A percentile compares a stretch with the other conserved stretches of the same genome.
phyloP scores from a whole-genome alignment of 1,140 invertebrate species.

The Colletes latitarsis region DNA sequence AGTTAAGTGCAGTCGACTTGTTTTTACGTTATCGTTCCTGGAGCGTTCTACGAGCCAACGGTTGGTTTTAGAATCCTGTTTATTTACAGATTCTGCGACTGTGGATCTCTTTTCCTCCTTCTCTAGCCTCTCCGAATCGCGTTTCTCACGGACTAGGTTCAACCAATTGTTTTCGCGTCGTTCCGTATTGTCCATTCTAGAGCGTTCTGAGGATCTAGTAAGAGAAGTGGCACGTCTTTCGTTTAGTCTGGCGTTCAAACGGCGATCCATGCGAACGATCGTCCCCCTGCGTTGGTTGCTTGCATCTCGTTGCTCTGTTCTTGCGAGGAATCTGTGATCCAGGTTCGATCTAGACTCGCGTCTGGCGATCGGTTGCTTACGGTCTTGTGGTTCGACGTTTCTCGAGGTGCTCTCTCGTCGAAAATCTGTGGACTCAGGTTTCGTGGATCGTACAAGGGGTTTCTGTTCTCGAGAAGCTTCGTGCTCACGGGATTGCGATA shows the following conservation, averaged over 20 bases:
- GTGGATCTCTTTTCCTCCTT: background rate
- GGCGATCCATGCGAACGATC: slow-evolving; percentile 9
- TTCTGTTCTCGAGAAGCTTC: slow-evolving; percentile 22
- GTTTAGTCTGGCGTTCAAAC: background rate
- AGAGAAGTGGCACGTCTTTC: slow-evolving; percentile 1
- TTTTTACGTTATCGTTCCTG: too few species aligned
- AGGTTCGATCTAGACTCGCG: slow-evolving; percentile 6
- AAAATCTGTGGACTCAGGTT: background rate
- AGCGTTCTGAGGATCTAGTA: background rate
- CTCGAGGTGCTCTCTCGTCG: slow-evolving; percentile 18
- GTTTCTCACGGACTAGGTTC: background rate
- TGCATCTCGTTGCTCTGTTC: background rate
- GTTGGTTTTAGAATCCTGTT: background rate
- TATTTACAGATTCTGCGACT: too few species aligned
- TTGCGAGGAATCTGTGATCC: background rate
- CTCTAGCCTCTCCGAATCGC: background rate
- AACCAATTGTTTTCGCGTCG: background rate
- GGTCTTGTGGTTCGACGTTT: slow-evolving; percentile 3
- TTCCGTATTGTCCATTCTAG: background rate
- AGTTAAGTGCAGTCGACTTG: background rate
- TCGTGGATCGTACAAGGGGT: slow-evolving; percentile 1
- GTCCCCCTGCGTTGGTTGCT: slow-evolving; percentile 25
- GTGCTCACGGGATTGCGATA: background rate
- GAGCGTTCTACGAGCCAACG: background rate
- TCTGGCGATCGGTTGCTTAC: background rate